Base-by-base conservation (phyloP, 2,113 vertebrate genomes). In the Rutilus rutilus region DNA sequence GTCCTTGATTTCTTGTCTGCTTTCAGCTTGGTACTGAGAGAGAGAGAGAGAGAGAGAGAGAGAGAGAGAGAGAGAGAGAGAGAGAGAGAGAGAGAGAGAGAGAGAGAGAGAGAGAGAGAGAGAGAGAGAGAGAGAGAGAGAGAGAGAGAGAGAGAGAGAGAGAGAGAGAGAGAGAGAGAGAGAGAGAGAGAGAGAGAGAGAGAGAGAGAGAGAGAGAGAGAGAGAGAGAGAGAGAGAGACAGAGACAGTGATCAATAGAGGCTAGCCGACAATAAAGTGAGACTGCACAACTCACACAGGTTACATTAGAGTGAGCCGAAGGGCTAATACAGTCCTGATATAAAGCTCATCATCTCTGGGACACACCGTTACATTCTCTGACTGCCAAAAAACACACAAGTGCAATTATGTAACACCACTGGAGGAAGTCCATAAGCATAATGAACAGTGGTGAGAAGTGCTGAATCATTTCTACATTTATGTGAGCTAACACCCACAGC, bases 1-100 rank as follows among this genome's bases (percentile, higher is more conserved):
- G 74, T 97, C 96, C 92, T 95, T 96, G 87, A 95, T 94, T 84
- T 97, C 96, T 87, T 94, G 94, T 88, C 94, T 96, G 92, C 87
- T 93, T 90, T 94, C 94, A 90, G 92, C 94, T 87, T 95, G 95
- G 93, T 95, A 95, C 97, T 95, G 92, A 79, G 17, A 33, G n/a
- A 67, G 27, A 75, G n/a, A 36, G 80, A 30, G 47, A 50, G 47
- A 14, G 47, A 50, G 47, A 50, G 47, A 12, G 47, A 50, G 11
- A 50, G 47, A 12, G 45, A 47, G 45, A 11, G 45, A 2, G 45
- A 47, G 45, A 47, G 92, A 79, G 59, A 90, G 74, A 36, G 0
- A 67, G 45, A n/a, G 45, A 12, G 67, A 27, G 52, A 23, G 39
- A 71, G 6, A 23, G 39, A 39, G 39, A 39, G 39, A 39, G 39